phyloP scores from a whole-genome alignment of 2,113 vertebrate genomes.

The Pionites leucogaster region DNA sequence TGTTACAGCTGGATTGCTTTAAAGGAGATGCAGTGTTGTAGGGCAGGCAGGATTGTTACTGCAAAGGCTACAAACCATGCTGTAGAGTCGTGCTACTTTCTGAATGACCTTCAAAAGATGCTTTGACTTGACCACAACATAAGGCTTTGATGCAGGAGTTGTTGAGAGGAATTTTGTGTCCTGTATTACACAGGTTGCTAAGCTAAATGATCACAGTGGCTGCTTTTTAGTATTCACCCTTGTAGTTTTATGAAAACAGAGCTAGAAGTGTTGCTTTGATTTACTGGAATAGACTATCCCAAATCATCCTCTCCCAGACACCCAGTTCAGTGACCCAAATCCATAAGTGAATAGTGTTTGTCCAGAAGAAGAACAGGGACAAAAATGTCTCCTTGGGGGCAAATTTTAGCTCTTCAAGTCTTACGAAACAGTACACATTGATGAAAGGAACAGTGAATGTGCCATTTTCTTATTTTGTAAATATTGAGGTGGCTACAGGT shows the following conservation, averaged over 20 bases:
- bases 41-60: neutral
- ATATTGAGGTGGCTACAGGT: neutral
- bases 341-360: neutral
- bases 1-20: neutral
- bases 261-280: neutral
- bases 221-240: neutral
- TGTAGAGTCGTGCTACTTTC: neutral
- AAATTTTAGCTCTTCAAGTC: neutral
- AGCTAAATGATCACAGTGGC: neutral
- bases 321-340: neutral
- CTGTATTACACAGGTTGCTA: neutral
- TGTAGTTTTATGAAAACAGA: neutral
- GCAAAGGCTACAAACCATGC: neutral
- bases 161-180: neutral
- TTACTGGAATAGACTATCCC: neutral
- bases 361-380: neutral
- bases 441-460: neutral
- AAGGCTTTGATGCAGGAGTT: neutral
- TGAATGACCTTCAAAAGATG: neutral
- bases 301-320: neutral
- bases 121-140: neutral
- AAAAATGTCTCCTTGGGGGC: neutral
- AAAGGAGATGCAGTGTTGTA: neutral
- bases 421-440: neutral
- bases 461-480: neutral